phyloP scores from a whole-genome alignment of 37 sponge, comb jelly and placozoan genomes.

The Aplysina aerophoba region DNA sequence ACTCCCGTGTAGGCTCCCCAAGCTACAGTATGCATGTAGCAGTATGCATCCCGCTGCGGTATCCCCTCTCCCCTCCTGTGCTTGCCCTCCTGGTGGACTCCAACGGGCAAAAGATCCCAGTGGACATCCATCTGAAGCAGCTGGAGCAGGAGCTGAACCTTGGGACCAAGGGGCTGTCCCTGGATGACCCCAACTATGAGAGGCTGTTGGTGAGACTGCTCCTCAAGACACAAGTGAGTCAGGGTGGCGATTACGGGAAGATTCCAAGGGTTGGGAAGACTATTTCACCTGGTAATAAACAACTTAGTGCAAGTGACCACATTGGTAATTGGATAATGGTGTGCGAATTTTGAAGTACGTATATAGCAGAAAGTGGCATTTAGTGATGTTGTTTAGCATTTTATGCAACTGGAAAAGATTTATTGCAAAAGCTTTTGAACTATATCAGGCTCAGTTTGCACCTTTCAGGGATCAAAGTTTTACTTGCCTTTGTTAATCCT shows the following conservation, averaged over 20 bases:
- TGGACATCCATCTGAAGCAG: slow-evolving; percentile 58
- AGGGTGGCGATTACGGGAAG: background rate
- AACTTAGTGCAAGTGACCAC: too few species aligned
- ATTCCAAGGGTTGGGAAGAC: background rate
- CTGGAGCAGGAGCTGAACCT: slow-evolving; percentile 82
- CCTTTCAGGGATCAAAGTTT: too few species aligned
- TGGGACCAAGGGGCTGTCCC: slow-evolving; percentile 26
- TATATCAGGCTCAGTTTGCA: too few species aligned
- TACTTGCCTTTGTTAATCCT: too few species aligned
- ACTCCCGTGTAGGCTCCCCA: too few species aligned
- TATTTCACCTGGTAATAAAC: too few species aligned
- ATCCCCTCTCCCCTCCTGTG: slow-evolving; percentile 52
- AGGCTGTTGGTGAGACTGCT: slow-evolving; percentile 54
- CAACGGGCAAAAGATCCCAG: slow-evolving; percentile 28
- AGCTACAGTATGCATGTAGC: slow-evolving; percentile 33
- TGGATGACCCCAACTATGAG: slow-evolving; percentile 29
- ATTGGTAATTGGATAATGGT: too few species aligned
- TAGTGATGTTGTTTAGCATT: too few species aligned
- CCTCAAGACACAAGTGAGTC: slow-evolving; percentile 46
- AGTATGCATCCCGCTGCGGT: slow-evolving; percentile 52
- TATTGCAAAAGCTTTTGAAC: too few species aligned
- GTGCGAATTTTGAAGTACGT: too few species aligned
- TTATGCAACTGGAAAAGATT: too few species aligned
- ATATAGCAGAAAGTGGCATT: too few species aligned
- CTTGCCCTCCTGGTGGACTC: slow-evolving; percentile 53